Conservation (phyloP, 2,888 invertebrate species). For the Scaptomyza caliginosa region DNA sequence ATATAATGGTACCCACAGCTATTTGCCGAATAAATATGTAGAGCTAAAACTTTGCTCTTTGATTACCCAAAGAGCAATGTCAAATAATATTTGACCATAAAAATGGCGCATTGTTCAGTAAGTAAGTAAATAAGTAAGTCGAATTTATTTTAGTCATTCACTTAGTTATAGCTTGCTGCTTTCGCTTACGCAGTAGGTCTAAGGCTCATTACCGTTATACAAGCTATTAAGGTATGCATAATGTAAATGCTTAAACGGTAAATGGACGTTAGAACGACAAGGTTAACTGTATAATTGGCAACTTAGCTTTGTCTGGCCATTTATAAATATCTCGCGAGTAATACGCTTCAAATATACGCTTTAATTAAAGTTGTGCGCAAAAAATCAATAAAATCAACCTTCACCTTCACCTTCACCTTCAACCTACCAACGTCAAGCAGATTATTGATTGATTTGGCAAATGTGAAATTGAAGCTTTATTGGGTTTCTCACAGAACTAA, state of each 20-base stretch:
- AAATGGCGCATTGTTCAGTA: constrained; percentile 34
- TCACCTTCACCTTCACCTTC: neutral
- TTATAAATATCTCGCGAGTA: constrained; percentile 19
- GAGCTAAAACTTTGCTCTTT: constrained; percentile 18
- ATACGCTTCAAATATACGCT: constrained; percentile 14
- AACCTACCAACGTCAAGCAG: no score
- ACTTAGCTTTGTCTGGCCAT: neutral
- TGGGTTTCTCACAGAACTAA: neutral
- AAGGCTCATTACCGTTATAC: constrained; percentile 30
- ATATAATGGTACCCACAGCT: constrained; percentile 11
- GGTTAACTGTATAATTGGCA: neutral
- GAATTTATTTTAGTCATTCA: constrained; percentile 37
- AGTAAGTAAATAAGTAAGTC: constrained; percentile 27
- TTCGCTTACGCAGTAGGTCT: neutral
- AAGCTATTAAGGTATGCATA: constrained; percentile 49
- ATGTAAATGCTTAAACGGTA: constrained; percentile 25
- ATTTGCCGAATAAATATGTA: constrained; percentile 25
- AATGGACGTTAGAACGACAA: neutral
- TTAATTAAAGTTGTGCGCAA: constrained; percentile 20
- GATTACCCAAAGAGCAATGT: constrained; percentile 26
- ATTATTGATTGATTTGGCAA: neutral
- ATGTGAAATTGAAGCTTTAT: neutral
- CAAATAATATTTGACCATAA: constrained; percentile 67
- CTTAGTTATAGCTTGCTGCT: constrained; percentile 43
- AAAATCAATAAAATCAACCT: constrained; percentile 54